phyloP scores from a whole-genome alignment of 2,113 vertebrate species.

The Zapus hudsonius region DNA sequence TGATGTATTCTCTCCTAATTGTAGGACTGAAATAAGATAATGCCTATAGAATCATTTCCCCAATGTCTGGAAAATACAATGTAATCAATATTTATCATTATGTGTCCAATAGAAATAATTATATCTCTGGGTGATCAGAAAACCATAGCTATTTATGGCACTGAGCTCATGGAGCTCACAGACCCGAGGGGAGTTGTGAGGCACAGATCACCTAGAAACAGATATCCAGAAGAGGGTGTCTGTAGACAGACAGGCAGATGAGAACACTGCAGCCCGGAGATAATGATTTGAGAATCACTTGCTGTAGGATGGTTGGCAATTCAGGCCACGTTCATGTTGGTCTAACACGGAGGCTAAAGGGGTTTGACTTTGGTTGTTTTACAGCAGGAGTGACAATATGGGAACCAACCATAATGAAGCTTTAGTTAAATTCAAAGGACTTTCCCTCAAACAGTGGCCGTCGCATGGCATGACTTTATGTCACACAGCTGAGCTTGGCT shows the following conservation, averaged over 20 bases:
- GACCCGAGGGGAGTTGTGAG: background rate
- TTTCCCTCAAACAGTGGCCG: background rate
- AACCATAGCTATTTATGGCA: background rate
- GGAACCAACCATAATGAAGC: background rate
- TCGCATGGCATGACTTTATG: background rate
- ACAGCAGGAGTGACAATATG: conserved; percentile 43
- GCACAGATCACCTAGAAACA: background rate
- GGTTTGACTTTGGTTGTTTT: background rate
- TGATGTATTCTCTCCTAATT: background rate
- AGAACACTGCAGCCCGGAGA: background rate
- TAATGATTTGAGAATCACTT: background rate
- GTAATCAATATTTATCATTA: background rate
- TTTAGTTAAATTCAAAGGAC: background rate
- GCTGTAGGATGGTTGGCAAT: background rate
- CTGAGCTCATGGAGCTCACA: background rate
- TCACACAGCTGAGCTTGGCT: background rate
- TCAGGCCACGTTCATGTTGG: conserved; percentile 38
- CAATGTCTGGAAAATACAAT: background rate
- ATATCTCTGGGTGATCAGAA: background rate
- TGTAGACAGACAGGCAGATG: background rate
- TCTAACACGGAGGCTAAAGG: background rate
- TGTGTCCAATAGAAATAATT: background rate
- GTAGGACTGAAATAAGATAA: background rate
- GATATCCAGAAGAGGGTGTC: background rate
- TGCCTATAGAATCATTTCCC: background rate